phyloP scores from a whole-genome alignment of 2,113 vertebrate species.

The Sterna hirundo region DNA sequence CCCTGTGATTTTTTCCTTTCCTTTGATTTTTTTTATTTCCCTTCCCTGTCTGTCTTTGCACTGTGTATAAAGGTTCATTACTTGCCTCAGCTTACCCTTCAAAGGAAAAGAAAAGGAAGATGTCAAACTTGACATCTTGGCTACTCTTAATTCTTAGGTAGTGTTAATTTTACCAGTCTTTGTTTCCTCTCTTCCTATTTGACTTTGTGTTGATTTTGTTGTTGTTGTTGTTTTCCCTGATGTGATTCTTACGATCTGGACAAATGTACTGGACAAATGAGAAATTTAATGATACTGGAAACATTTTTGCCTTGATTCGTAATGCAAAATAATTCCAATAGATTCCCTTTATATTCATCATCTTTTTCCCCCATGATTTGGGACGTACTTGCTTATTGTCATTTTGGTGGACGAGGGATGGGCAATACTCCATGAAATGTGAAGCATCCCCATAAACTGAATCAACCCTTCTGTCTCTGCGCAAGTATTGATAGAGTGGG shows the following conservation, averaged over 20 bases:
- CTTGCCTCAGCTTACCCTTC: background rate
- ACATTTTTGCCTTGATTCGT: conserved; percentile 1
- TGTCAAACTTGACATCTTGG: background rate
- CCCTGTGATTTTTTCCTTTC: background rate
- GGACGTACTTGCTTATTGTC: background rate
- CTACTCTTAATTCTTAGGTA: background rate
- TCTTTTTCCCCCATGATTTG: background rate
- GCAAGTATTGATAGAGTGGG: background rate
- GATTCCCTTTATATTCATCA: background rate
- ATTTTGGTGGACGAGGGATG: background rate
- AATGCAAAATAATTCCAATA: background rate
- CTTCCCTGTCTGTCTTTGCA: background rate
- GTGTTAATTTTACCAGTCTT: background rate
- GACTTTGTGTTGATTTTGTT: background rate
- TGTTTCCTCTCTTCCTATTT: background rate
- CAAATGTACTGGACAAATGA: conserved; percentile 36
- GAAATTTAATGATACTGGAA: conserved; percentile 51
- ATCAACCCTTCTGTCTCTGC: background rate
- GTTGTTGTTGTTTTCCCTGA: background rate
- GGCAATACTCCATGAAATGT: background rate
- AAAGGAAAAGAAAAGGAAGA: background rate
- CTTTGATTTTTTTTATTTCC: background rate
- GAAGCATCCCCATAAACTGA: background rate
- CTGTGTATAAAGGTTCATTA: background rate
- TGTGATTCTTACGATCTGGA: background rate